Conservation (phyloP, 2,888 invertebrate species). For the Agrotis puta region DNA sequence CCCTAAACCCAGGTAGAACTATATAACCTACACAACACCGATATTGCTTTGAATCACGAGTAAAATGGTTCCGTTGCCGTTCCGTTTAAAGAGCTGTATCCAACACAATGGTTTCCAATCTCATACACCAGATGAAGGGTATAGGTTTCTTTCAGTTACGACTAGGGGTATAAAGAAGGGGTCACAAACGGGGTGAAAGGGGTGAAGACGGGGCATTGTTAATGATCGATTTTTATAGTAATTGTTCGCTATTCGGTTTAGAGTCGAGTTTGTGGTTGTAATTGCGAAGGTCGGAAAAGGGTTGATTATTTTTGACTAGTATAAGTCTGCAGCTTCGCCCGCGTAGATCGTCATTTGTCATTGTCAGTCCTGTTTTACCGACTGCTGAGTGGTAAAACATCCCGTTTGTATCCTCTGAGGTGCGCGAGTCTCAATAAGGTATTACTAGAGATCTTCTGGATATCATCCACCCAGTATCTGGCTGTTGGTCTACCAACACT, state of each 20-base stretch:
- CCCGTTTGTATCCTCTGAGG: too few relatives aligned
- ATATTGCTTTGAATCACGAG: constrained; percentile 31
- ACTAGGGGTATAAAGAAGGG: constrained; percentile 22
- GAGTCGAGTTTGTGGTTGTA: not conserved
- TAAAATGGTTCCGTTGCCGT: constrained; percentile 40
- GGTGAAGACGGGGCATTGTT: constrained; percentile 5
- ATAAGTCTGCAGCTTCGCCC: too few relatives aligned
- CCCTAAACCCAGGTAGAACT: constrained; percentile 15
- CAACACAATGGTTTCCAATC: constrained; percentile 50
- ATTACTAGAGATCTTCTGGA: too few relatives aligned
- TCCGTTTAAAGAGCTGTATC: constrained; percentile 29
- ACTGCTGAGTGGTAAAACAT: too few relatives aligned
- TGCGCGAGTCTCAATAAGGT: too few relatives aligned
- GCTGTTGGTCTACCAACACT: too few relatives aligned
- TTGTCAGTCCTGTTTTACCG: too few relatives aligned
- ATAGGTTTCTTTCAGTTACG: constrained; percentile 47
- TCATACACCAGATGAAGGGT: constrained; percentile 3
- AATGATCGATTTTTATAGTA: constrained; percentile 30
- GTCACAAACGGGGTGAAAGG: not conserved
- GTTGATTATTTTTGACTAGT: too few relatives aligned
- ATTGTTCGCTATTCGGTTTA: constrained; percentile 13
- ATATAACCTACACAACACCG: constrained; percentile 3
- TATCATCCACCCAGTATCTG: too few relatives aligned
- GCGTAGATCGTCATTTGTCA: too few relatives aligned
- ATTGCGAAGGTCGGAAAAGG: too few relatives aligned